Evolutionary conservation across 2,113 vertebrate genomes (phyloP), one percentile per base, ranked within the genome.

Genomic region (Pogonocichla stellata): DNA sequence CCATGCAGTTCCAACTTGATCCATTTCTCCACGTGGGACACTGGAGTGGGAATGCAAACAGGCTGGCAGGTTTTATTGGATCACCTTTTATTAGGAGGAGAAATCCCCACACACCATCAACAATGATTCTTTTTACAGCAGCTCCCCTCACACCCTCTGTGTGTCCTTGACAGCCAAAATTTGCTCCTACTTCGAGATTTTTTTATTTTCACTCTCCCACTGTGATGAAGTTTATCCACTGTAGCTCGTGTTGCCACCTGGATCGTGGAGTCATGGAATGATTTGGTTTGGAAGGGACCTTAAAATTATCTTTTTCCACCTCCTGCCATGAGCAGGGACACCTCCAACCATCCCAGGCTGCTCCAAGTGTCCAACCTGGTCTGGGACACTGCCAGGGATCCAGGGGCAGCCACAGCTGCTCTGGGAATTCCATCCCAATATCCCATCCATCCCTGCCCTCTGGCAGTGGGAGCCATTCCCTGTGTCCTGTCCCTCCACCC

Each of bases 331-430:
- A 5, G 19, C 20, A 34, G 25, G 9, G 42, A 33, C 25, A 48
- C 3, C 4, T 80, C 0, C 42, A 9, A 8, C 10, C 18, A 0
- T 3, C 17, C 25, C 31, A 64, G 34, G 25, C 0, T 25, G 17
- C 0, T 38, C 45, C 33, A 51, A 43, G 25, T 1, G 0, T 23
- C n/a, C 60, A 64, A 0, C 6, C 31, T 48, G 40, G n/a, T 7
- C 34, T 65, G 12, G 66, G 75, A 0, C 19, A 26, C 3, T 42
- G 0, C 50, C 75, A 64, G 57, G 74, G 25, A 71, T 64, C 54
- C 80, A 62, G 48, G 33, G 7, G 5, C 57, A 83, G 22, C 57
- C 48, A 3, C 67, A 62, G 18, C 13, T 26, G 0, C 33, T 64
- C 40, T 64, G 48, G 47, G 58, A 51, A 51, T 42, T n/a, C 58